These are phyloP conservation scores for Timandra comae DNA, from an alignment of 2,888 invertebrate species.

Conservation along the genomic window DNA sequence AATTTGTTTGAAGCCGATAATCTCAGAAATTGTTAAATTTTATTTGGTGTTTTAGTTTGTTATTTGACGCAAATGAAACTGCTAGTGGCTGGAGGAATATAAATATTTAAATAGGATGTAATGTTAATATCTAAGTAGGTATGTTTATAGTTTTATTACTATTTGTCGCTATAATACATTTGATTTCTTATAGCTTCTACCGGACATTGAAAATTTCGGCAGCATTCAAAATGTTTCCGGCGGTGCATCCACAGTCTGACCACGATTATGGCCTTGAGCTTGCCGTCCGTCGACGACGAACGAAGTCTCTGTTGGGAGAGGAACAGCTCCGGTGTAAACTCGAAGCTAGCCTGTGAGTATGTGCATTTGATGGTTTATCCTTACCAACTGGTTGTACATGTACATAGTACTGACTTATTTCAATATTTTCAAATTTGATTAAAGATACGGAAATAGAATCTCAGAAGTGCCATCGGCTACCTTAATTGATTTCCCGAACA, in stretches of 20 bases:
- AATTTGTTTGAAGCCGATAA: no score
- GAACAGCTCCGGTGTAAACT: slow-evolving; percentile 56
- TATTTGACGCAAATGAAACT: no score
- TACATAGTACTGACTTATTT: not conserved
- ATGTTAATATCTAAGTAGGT: no score
- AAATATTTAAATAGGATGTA: no score
- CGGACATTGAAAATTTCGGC: slow-evolving; percentile 50
- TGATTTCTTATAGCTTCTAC: slow-evolving; percentile 61
- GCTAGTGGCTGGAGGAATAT: no score
- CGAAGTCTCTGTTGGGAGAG: slow-evolving; percentile 63
- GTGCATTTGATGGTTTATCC: slow-evolving; percentile 1
- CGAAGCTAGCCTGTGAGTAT: slow-evolving; percentile 50
- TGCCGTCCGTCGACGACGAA: slow-evolving; percentile 62
- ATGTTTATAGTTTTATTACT: no score
- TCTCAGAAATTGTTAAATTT: no score
- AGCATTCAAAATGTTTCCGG: slow-evolving; percentile 52
- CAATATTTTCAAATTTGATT: slow-evolving; percentile 10
- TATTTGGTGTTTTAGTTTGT: no score
- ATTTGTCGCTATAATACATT: no score
- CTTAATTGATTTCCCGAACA: no score
- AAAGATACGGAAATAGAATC: slow-evolving; percentile 42
- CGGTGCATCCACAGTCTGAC: slow-evolving; percentile 33
- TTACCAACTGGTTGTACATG: not conserved
- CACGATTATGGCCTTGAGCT: slow-evolving; percentile 60
- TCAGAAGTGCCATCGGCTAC: not conserved